These are phyloP conservation scores for Lanius ludovicianus DNA, from an alignment of 2,113 vertebrate species.

Conservation along the genomic window DNA sequence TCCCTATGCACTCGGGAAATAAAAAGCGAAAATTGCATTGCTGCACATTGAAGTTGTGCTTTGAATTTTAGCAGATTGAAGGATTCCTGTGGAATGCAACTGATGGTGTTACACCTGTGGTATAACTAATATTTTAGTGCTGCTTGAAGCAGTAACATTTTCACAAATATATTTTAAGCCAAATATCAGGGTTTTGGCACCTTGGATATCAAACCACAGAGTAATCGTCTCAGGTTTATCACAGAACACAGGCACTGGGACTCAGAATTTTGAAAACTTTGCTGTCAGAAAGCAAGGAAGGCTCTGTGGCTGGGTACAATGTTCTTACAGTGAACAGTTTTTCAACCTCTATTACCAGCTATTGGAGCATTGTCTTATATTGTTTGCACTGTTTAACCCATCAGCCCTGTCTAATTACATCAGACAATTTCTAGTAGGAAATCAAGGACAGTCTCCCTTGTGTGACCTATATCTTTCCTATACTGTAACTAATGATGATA, in stretches of 20 bases:
- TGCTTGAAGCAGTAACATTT: background rate
- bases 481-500: background rate
- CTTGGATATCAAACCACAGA: background rate
- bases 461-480: background rate
- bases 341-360: background rate
- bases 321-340: background rate
- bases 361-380: background rate
- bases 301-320: background rate
- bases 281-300: background rate
- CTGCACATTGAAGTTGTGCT: background rate
- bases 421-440: background rate
- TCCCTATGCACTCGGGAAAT: background rate
- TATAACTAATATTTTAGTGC: background rate
- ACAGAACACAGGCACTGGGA: background rate
- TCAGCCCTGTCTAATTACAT: background rate
- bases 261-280: background rate
- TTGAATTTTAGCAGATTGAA: background rate
- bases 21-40: background rate
- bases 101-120: background rate
- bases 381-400: background rate
- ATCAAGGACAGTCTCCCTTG: background rate
- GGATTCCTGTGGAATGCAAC: background rate
- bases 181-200: background rate
- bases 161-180: background rate
- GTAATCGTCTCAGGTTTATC: background rate